Base-by-base conservation (phyloP, 2,113 vertebrate genomes). In the Pachyramphus minor region DNA sequence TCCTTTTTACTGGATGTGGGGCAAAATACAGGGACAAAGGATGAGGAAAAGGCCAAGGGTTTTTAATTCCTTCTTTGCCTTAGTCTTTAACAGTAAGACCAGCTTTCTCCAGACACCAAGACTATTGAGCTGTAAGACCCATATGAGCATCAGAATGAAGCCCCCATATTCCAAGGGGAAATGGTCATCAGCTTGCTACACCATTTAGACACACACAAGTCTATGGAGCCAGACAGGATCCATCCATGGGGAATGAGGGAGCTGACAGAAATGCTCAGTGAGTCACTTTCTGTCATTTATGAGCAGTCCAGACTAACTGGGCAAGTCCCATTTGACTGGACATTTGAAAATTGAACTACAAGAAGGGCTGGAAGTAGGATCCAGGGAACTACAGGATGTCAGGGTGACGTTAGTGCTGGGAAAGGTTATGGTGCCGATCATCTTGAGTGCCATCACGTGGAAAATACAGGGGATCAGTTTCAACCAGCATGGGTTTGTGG, bases 391-490 rank as follows among this genome's bases (percentile, higher is more conserved):
- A 27, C 30, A 62, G 39, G 17, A 11, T 60, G 24, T 30, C 62
- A 27, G 16, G 12, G 28, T 41, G 28, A 41, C 30, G 49, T 72
- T 23, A 31, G 47, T 39, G 5, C 12, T 27, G 55, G 30, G 30
- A 41, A 55, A 62, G 21, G 6, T 6, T 31, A 35, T 60, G 16
- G 30, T 53, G 39, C 11, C 53, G 20, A 45, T 53, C n/a, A 33
- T 19, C 18, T 9, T 53, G 30, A 53, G 24, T 25, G 30, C 16
- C 9, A 11, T 67, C 44, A 66, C 10, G 7, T 7, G 42, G 5
- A 23, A 59, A 0, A 0, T 45, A 41, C 19, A 67, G 22, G 39
- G 45, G 28, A 53, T 62, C n/a, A 28, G 28, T 12, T 56, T n/a
- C 64, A 53, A n/a, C 8, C 23, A 53, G 23, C 3, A 21, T 13